Evolutionary conservation across 1,140 invertebrate genomes (phyloP).

Genomic region (Drosophila nebulosa): DNA sequence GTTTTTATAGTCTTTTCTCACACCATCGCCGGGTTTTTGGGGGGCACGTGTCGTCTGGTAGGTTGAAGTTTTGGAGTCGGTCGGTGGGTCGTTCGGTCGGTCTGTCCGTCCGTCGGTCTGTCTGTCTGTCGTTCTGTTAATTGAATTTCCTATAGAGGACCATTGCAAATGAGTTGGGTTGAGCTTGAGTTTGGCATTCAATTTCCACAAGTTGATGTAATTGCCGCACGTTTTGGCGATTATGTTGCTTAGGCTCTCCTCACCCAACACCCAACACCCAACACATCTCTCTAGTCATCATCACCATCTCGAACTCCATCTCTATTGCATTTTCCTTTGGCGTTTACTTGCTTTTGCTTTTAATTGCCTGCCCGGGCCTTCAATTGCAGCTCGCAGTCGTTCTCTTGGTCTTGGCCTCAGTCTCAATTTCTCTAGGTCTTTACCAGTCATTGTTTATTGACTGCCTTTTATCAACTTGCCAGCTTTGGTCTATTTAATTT

Average conservation of each 20-base stretch:
- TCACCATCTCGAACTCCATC: not conserved
- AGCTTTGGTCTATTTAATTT: constrained; percentile 37
- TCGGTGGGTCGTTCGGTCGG: too few relatives aligned
- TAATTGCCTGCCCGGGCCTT: constrained; percentile 26
- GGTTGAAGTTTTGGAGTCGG: not conserved
- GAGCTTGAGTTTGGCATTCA: constrained; percentile 57
- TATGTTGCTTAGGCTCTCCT: constrained; percentile 66
- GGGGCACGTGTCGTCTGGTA: constrained; percentile 60
- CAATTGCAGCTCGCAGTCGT: constrained; percentile 10
- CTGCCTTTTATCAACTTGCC: constrained; percentile 19
- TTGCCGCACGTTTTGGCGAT: constrained; percentile 74
- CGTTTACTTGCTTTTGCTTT: constrained; percentile 43
- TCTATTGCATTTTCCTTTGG: constrained; percentile 39
- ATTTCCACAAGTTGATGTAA: constrained; percentile 67
- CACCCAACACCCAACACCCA: not conserved
- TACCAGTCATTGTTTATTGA: constrained; percentile 21
- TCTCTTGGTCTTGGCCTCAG: constrained; percentile 7
- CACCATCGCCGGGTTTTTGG: not conserved
- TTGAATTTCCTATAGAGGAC: constrained; percentile 55
- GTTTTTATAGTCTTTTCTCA: constrained; percentile 55
- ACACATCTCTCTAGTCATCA: not conserved
- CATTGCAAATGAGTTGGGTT: constrained; percentile 38
- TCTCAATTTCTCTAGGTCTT: constrained; percentile 23
- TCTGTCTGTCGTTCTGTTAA: constrained; percentile 37
- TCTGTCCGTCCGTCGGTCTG: too few relatives aligned